A percentile compares a stretch with the other conserved stretches of the same genome.
phyloP scores from a whole-genome alignment of 2,888 invertebrate genomes.

The Pinctada fucata region DNA sequence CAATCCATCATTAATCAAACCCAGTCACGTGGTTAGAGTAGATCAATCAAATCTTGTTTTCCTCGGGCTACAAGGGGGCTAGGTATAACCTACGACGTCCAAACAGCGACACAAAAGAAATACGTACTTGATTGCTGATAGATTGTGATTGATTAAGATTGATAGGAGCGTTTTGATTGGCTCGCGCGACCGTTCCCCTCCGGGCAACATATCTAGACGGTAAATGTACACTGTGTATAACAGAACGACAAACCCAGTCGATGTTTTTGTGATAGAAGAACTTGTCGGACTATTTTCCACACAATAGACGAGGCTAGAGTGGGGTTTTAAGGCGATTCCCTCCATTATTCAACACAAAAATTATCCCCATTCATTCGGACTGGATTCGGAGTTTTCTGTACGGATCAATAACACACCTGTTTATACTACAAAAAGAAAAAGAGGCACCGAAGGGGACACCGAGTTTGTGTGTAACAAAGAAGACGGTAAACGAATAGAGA shows the following conservation, averaged over 20 bases:
- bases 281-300: no score
- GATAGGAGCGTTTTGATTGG: slow-evolving; percentile 46
- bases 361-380: no score
- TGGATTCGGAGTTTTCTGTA: not conserved
- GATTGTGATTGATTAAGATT: slow-evolving; percentile 58
- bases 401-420: slow-evolving; percentile 1
- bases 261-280: no score
- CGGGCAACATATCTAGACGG: slow-evolving; percentile 23
- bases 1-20: slow-evolving; percentile 15
- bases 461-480: not conserved
- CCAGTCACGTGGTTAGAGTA: slow-evolving; percentile 28
- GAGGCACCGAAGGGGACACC: not conserved
- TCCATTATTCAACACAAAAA: no score
- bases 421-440: not conserved
- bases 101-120: slow-evolving; percentile 9
- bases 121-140: slow-evolving; percentile 44
- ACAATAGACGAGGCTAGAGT: no score
- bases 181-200: slow-evolving; percentile 24
- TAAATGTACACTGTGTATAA: slow-evolving; percentile 11
- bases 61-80: no score
- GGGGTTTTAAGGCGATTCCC: no score
- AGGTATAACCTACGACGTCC: not conserved
- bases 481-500: slow-evolving; percentile 3
- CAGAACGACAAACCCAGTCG: not conserved
- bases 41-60: slow-evolving; percentile 24